These are phyloP conservation scores for Tillus elongatus DNA, from an alignment of 2,888 invertebrate genomes.

Conservation along the genomic window DNA sequence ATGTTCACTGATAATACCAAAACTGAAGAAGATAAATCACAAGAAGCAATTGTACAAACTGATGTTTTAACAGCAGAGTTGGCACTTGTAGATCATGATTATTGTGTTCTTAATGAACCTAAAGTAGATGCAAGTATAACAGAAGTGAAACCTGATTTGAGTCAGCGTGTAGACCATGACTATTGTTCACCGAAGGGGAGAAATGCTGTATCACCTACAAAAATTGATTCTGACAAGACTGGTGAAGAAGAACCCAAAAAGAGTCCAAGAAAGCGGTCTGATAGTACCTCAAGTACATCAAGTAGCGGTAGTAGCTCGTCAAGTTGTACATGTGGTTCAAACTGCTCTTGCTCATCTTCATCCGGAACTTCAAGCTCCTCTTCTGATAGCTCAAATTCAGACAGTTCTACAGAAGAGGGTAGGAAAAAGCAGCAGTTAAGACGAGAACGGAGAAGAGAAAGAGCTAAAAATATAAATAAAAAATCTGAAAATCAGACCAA, in stretches of 20 bases:
- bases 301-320: constrained; percentile 67
- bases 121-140: constrained; percentile 25
- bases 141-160: constrained; percentile 37
- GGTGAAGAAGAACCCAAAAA: constrained; percentile 29
- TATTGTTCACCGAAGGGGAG: constrained; percentile 33
- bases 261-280: constrained; percentile 15
- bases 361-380: constrained; percentile 48
- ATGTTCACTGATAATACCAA: constrained; percentile 24
- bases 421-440: constrained; percentile 40
- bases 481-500: too few relatives aligned
- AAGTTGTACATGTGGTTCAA: constrained; percentile 73
- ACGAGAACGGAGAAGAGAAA: constrained; percentile 38
- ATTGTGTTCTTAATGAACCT: constrained; percentile 47
- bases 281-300: constrained; percentile 67
- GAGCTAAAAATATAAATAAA: constrained; percentile 31
- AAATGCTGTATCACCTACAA: constrained; percentile 6
- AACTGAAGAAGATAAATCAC: constrained; percentile 17
- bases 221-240: too few relatives aligned
- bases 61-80: constrained; percentile 25
- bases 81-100: constrained; percentile 61
- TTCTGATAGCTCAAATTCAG: constrained; percentile 48
- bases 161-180: constrained; percentile 42
- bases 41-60: constrained; percentile 11
- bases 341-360: constrained; percentile 71
- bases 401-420: constrained; percentile 53